Percentiles rank a stretch among this genome's conserved stretches.
These are phyloP conservation scores for Eupristina koningsbergeri DNA, from an alignment of 1,140 invertebrate genomes.

Conservation along the genomic window DNA sequence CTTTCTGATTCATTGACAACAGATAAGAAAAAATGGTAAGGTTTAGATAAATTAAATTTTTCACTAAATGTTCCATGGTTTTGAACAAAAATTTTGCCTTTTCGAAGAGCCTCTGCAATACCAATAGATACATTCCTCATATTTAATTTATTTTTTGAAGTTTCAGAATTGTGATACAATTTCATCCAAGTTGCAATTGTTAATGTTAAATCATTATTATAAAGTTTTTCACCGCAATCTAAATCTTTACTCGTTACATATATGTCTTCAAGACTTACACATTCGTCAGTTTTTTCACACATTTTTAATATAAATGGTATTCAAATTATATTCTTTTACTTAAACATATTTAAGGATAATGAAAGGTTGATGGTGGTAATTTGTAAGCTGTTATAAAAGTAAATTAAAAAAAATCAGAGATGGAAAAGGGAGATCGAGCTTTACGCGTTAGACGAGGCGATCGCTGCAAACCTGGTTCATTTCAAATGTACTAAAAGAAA, in stretches of 20 bases:
- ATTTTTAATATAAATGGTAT: too few species aligned
- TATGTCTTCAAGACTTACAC: neutral
- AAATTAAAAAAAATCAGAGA: too few species aligned
- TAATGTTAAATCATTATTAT: neutral
- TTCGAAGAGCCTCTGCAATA: slow-evolving; percentile 54
- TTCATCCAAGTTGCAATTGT: slow-evolving; percentile 35
- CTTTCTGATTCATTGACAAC: slow-evolving; percentile 76
- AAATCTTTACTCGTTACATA: slow-evolving; percentile 15
- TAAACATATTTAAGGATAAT: too few species aligned
- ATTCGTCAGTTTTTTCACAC: too few species aligned
- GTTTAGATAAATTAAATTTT: slow-evolving; percentile 80
- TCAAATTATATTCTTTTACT: too few species aligned
- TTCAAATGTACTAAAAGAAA: too few species aligned
- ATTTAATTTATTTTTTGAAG: slow-evolving; percentile 42
- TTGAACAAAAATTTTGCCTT: slow-evolving; percentile 55
- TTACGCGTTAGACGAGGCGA: too few species aligned
- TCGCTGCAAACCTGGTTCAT: too few species aligned
- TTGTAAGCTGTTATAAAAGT: too few species aligned
- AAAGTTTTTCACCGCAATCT: neutral
- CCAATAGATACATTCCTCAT: slow-evolving; percentile 55
- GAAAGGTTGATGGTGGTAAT: too few species aligned
- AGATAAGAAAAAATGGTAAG: slow-evolving; percentile 87
- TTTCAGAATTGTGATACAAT: slow-evolving; percentile 13
- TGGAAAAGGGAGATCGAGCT: too few species aligned
- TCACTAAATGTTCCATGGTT: slow-evolving; percentile 75